phyloP scores from a whole-genome alignment of 2,113 vertebrate genomes.

The Enhydra lutris region DNA sequence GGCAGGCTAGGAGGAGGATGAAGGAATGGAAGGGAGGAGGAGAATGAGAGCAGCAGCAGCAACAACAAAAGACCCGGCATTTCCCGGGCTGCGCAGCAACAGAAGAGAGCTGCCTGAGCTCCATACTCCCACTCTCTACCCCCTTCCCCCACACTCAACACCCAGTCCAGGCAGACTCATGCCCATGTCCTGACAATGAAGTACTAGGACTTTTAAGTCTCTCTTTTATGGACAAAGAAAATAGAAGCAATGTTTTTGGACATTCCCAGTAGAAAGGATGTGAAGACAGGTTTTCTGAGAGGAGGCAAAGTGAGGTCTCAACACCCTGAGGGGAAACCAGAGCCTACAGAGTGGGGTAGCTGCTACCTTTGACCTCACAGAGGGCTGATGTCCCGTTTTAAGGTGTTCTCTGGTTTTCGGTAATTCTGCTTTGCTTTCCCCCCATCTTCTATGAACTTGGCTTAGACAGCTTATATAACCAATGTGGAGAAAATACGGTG shows the following conservation, averaged over 20 bases:
- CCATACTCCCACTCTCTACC: fast-evolving
- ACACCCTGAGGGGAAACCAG: background rate
- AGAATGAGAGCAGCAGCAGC: background rate
- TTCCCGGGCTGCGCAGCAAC: background rate
- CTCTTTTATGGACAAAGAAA: background rate
- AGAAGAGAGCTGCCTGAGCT: background rate
- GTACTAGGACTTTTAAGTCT: background rate
- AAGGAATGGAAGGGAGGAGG: background rate
- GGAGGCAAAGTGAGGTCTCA: background rate
- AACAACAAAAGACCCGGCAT: background rate
- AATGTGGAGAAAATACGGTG: background rate
- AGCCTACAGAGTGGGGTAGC: background rate
- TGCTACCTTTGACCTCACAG: background rate
- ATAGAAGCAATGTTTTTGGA: background rate
- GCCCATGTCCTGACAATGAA: background rate
- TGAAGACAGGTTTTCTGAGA: background rate
- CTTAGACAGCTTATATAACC: background rate
- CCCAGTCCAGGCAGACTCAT: background rate
- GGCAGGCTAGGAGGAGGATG: background rate
- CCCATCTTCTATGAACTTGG: background rate
- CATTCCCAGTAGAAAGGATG: background rate
- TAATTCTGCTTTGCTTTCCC: background rate
- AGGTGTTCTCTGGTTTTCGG: background rate
- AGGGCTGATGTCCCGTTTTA: background rate
- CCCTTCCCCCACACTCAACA: too few relatives aligned